Evolutionary conservation across 2,797 vertebrate genomes (phyloP), one percentile per base, ranked within the genome.

Genomic region (Pempheris klunzingeri): DNA sequence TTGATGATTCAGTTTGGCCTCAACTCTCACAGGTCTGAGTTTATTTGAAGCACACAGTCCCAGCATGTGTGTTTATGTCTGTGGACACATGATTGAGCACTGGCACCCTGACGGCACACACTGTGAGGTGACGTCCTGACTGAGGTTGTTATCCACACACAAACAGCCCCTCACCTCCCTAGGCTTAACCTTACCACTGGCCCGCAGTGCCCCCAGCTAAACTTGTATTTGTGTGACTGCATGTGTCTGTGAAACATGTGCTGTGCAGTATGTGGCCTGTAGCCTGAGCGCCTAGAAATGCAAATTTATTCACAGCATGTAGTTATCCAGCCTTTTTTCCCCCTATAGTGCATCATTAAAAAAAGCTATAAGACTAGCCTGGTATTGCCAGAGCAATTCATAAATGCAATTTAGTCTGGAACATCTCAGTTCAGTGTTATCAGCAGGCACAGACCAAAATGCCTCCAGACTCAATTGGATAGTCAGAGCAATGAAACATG

Each of bases 261-360:
- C 4, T 59, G 22, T 81, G 30, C 57, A 44, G 38, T 65, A 44
- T 62, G 69, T 55, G 66, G 77, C 32, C 54, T 78, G 55, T 68
- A n/a, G n/a, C n/a, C 72, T 34, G n/a, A 80, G 65, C 13, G 2
- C 62, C 47, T 54, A 67, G 66, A 82, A 81, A 85, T 87, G 83
- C 77, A 70, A 88, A 91, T 86, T 4, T 82, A 68, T 82, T 88
- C 84, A 65, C 84, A 78, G 65, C 71, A 68, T 85, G 84, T 43
- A 15, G 54, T 63, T 78, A 54, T 76, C 60, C 58, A 57, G 71
- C 69, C 58, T 74, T 78, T 47, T 69, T 52, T 71, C 78, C 75
- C 65, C 75, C 65, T 60, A 67, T 74, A 71, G 71, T 7, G 43
- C 47, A 57, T 71, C 53, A 66, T 76, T 49, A 17, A 61, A 82